Conservation (phyloP, 2,888 invertebrate species). For the Oegoconia quadripuncta region DNA sequence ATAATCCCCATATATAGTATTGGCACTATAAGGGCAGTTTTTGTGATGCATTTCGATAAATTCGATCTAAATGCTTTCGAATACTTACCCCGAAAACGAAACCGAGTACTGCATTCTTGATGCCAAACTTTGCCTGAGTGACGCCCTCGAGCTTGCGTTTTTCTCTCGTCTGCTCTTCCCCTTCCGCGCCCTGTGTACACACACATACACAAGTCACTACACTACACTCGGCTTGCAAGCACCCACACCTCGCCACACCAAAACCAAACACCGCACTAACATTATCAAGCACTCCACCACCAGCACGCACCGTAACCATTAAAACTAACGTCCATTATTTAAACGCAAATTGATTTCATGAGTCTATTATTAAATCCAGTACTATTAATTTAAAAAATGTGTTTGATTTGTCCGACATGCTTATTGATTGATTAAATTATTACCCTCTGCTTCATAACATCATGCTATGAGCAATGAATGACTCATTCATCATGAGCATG, state of each 20-base stretch:
- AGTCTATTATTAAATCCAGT: not conserved
- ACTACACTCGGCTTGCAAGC: slow-evolving; percentile 23
- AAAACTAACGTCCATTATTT: not conserved
- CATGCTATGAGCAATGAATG: too few species aligned
- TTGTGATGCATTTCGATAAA: too few species aligned
- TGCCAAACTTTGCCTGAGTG: slow-evolving; percentile 82
- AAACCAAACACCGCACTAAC: slow-evolving; percentile 19
- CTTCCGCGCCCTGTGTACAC: slow-evolving; percentile 49
- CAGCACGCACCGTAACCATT: slow-evolving; percentile 16
- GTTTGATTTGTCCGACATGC: too few species aligned
- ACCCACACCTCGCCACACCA: slow-evolving; percentile 19
- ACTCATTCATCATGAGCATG: too few species aligned
- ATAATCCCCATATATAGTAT: too few species aligned
- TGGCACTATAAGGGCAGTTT: too few species aligned
- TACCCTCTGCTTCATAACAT: too few species aligned
- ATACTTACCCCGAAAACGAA: slow-evolving; percentile 89
- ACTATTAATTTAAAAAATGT: too few species aligned
- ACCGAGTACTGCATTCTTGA: slow-evolving; percentile 89
- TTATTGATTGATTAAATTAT: too few species aligned
- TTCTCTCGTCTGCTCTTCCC: slow-evolving; percentile 79
- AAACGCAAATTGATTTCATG: not conserved
- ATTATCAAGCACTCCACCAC: slow-evolving; percentile 21
- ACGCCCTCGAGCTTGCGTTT: slow-evolving; percentile 86
- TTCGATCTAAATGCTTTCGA: too few species aligned
- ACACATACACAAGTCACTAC: slow-evolving; percentile 35